phyloP scores from a whole-genome alignment of 2,113 vertebrate species.

The Larimichthys crocea region DNA sequence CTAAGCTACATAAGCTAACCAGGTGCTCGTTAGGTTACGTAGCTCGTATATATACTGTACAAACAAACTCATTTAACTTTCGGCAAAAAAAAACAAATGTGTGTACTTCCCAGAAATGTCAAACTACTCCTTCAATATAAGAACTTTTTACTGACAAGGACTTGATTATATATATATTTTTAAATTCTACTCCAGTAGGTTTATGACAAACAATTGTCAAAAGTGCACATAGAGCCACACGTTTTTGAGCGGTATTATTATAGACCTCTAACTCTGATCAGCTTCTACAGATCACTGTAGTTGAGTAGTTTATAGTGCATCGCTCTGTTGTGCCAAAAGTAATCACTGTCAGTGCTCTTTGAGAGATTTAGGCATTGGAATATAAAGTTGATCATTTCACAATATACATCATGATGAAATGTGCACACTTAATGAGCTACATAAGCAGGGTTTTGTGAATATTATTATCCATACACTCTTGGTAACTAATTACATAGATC shows the following conservation, averaged over 20 bases:
- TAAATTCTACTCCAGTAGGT: conserved; percentile 15
- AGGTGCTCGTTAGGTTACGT: neutral
- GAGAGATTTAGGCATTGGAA: conserved; percentile 39
- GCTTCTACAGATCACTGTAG: conserved; percentile 18
- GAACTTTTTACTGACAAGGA: neutral
- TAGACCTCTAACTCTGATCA: conserved; percentile 10
- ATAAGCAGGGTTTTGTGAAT: conserved; percentile 34
- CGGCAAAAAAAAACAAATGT: conserved; percentile 7
- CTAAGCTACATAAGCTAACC: neutral
- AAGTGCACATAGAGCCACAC: conserved; percentile 52
- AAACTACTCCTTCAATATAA: conserved; percentile 14
- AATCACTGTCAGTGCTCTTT: conserved; percentile 49
- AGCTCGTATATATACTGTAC: neutral
- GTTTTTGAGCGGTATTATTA: conserved; percentile 14
- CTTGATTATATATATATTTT: conserved; percentile 1
- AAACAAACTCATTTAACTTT: neutral
- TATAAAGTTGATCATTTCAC: conserved; percentile 42
- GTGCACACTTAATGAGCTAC: conserved; percentile 45
- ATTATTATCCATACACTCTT: conserved; percentile 28
- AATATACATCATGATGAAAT: conserved; percentile 51
- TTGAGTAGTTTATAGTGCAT: conserved; percentile 5
- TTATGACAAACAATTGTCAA: conserved; percentile 45
- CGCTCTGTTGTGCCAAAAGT: conserved; percentile 48
- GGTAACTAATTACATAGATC: conserved; percentile 35
- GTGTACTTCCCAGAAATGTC: conserved; percentile 8